A percentile compares a stretch with the other conserved stretches of the same genome.
These are phyloP conservation scores for Vireo altiloquus DNA, from an alignment of 2,113 vertebrate genomes.

Conservation along the genomic window DNA sequence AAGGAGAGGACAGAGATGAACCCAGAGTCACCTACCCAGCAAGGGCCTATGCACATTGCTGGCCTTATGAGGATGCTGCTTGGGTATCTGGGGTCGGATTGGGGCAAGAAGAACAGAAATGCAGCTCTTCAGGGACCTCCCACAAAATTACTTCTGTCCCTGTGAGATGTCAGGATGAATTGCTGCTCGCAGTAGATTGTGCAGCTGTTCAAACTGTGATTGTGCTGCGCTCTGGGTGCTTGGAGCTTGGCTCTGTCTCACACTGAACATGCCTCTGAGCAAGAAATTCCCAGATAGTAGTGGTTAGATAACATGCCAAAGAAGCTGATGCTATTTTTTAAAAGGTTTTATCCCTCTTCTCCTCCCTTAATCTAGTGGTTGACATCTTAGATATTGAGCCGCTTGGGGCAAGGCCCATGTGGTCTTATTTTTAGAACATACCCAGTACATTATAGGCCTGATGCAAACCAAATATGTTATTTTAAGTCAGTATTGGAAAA, in stretches of 20 bases:
- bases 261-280: constrained; percentile 25
- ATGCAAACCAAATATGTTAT: constrained; percentile 31
- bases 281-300: constrained; percentile 55
- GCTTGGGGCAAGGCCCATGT: background rate
- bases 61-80: background rate
- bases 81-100: background rate
- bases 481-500: constrained; percentile 47
- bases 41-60: background rate
- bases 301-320: constrained; percentile 40
- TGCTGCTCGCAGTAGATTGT: background rate
- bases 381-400: constrained; percentile 45
- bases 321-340: constrained; percentile 47
- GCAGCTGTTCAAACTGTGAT: constrained; percentile 48
- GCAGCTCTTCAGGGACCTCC: background rate
- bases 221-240: constrained; percentile 24
- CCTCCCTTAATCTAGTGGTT: constrained; percentile 33
- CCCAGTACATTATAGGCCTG: background rate
- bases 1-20: background rate
- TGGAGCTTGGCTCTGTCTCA: constrained; percentile 21
- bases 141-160: constrained; percentile 21
- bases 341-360: constrained; percentile 35
- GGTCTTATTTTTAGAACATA: constrained; percentile 13
- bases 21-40: background rate
- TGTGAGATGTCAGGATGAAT: constrained; percentile 39
- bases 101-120: background rate